phyloP scores from a whole-genome alignment of 1,140 invertebrate genomes.

The Lasioglossum baleicum region DNA sequence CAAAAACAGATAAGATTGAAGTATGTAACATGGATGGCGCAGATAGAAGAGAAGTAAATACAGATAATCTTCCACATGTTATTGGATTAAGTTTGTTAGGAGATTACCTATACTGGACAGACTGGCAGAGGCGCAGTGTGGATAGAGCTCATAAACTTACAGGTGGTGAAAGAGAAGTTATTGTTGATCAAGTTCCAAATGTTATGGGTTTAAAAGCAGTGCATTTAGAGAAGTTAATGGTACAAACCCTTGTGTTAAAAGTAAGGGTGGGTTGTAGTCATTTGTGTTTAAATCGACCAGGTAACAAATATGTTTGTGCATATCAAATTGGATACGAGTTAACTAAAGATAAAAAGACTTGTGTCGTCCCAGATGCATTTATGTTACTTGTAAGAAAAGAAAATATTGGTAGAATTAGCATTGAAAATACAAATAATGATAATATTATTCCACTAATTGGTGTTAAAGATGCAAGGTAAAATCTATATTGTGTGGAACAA shows the following conservation, averaged over 20 bases:
- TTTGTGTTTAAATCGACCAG: conserved; percentile 90
- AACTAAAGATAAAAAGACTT: conserved; percentile 87
- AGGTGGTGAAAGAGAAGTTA: conserved; percentile 86
- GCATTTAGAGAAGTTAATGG: conserved; percentile 81
- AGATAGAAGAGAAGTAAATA: conserved; percentile 88
- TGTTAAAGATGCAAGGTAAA: conserved; percentile 90
- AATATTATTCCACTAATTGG: conserved; percentile 89
- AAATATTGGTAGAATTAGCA: conserved; percentile 91
- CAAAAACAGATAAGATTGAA: conserved; percentile 96
- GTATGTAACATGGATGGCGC: conserved; percentile 92
- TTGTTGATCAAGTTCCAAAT: conserved; percentile 93
- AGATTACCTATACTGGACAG: conserved; percentile 97
- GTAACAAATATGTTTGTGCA: conserved; percentile 86
- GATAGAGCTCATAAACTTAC: no score
- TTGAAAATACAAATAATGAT: conserved; percentile 88
- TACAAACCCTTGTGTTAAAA: conserved; percentile 85
- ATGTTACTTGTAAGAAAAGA: conserved; percentile 91
- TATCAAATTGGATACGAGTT: conserved; percentile 92
- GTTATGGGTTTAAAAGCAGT: conserved; percentile 94
- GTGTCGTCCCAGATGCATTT: conserved; percentile 93
- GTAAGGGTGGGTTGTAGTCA: conserved; percentile 92
- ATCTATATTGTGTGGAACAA: conserved; percentile 75
- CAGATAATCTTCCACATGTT: conserved; percentile 91
- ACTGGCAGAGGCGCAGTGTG: conserved; percentile 94
- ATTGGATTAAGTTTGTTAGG: conserved; percentile 94